Conservation (phyloP, 2,888 invertebrate genomes). For the Parthenolecanium corni region DNA sequence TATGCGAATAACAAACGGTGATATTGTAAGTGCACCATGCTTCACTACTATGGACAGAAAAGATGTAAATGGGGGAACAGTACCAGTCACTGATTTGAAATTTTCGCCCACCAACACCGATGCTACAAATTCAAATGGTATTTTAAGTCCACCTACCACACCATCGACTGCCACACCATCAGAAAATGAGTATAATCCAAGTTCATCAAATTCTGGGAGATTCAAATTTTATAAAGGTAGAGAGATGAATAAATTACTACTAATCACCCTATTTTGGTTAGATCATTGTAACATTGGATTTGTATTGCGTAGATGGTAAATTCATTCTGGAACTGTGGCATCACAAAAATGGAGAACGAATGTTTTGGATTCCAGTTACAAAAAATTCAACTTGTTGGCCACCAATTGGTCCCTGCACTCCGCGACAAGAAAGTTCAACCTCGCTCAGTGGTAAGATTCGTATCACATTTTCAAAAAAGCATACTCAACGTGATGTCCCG, state of each 20-base stretch:
- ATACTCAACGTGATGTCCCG: too few relatives aligned
- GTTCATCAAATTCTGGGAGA: conserved; percentile 50
- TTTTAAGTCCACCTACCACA: conserved; percentile 31
- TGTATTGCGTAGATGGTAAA: conserved; percentile 58
- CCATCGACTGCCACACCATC: conserved; percentile 26
- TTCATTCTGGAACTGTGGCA: conserved; percentile 75
- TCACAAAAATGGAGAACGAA: conserved; percentile 63
- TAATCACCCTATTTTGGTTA: conserved; percentile 14
- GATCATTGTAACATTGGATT: neutral
- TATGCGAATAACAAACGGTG: conserved; percentile 36
- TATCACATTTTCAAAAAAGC: too few relatives aligned
- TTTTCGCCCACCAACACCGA: conserved; percentile 9
- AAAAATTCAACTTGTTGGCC: conserved; percentile 64
- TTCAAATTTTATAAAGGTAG: conserved; percentile 69
- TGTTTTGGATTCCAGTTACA: conserved; percentile 80
- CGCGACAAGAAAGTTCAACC: conserved; percentile 58
- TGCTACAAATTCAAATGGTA: conserved; percentile 29
- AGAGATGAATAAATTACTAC: conserved; percentile 31
- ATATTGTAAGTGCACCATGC: conserved; percentile 36
- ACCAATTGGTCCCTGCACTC: conserved; percentile 50
- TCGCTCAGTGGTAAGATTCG: conserved; percentile 62
- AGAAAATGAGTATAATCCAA: conserved; percentile 19
- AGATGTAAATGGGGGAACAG: conserved; percentile 35
- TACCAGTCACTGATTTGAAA: conserved; percentile 21
- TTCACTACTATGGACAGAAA: conserved; percentile 37